Percentiles rank a stretch among this genome's conserved stretches.
These are phyloP conservation scores for Pterocles orientalis DNA, from an alignment of 2,113 vertebrate genomes.

Conservation along the genomic window DNA sequence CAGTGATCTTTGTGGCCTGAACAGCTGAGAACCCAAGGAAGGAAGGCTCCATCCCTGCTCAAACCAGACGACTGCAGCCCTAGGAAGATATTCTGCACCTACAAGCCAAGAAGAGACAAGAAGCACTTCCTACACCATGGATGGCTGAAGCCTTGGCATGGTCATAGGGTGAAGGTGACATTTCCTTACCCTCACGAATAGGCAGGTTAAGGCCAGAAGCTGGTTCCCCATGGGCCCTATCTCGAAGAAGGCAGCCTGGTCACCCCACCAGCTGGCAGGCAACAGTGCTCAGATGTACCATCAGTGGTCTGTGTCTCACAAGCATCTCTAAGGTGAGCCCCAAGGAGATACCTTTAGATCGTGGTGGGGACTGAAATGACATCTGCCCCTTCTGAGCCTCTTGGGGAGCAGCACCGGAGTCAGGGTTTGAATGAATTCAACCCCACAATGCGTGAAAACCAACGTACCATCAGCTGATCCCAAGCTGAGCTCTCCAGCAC, in stretches of 20 bases:
- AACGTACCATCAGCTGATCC: background rate
- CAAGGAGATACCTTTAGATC: background rate
- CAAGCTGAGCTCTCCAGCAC: background rate
- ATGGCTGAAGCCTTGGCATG: background rate
- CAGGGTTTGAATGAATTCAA: background rate
- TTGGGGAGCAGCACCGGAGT: background rate
- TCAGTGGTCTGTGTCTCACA: background rate
- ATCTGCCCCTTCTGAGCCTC: background rate
- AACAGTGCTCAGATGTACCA: background rate
- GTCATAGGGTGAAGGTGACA: background rate
- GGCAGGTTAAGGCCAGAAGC: background rate
- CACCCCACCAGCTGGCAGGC: background rate
- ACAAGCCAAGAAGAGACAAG: background rate
- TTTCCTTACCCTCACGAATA: background rate
- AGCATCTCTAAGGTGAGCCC: background rate
- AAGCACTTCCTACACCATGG: accelerated
- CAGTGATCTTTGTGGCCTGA: background rate
- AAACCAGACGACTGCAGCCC: background rate
- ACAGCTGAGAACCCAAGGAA: background rate
- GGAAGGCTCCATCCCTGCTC: background rate
- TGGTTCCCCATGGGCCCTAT: background rate
- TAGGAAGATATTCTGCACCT: background rate
- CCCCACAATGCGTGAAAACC: accelerated
- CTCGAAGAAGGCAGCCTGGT: background rate
- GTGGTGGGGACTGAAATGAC: background rate